Evolutionary conservation across 2,797 vertebrate genomes (phyloP).

Genomic region (Epinephelus awoara): DNA sequence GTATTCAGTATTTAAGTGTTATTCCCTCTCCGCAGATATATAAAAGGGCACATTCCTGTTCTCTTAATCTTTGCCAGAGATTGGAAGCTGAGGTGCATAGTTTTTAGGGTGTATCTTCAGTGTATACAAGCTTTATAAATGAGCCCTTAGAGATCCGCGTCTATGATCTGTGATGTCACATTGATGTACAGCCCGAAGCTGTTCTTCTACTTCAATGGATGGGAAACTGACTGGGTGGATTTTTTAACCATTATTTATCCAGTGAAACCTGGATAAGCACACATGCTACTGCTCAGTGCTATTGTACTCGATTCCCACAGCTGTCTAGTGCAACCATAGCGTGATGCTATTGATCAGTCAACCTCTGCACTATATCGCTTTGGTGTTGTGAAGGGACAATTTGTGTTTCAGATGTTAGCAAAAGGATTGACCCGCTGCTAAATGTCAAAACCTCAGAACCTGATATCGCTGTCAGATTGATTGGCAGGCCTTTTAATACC

Average conservation of each 20-base stretch:
- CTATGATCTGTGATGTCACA: slow-evolving; percentile 81
- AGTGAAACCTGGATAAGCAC: slow-evolving; percentile 53
- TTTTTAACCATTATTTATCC: slow-evolving; percentile 77
- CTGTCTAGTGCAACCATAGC: slow-evolving; percentile 25
- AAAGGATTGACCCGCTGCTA: slow-evolving; percentile 30
- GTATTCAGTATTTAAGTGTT: slow-evolving; percentile 49
- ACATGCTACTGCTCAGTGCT: slow-evolving; percentile 16
- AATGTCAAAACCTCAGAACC: slow-evolving; percentile 42
- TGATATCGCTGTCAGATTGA: slow-evolving; percentile 25
- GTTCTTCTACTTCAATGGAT: slow-evolving; percentile 79
- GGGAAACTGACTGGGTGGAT: slow-evolving; percentile 69
- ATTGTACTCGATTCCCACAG: slow-evolving; percentile 43
- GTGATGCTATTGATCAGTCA: slow-evolving; percentile 41
- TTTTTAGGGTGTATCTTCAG: slow-evolving; percentile 72
- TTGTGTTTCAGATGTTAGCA: slow-evolving; percentile 40
- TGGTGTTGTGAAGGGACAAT: slow-evolving; percentile 19
- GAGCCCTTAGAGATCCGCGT: slow-evolving; percentile 76
- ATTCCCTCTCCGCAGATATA: slow-evolving; percentile 32
- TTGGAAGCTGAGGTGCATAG: slow-evolving; percentile 50
- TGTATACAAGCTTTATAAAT: slow-evolving; percentile 81
- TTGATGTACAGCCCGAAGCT: slow-evolving; percentile 82
- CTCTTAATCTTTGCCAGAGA: slow-evolving; percentile 62
- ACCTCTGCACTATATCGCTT: slow-evolving; percentile 21
- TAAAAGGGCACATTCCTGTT: slow-evolving; percentile 38
- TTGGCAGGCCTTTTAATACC: slow-evolving; percentile 26